phyloP scores from a whole-genome alignment of 2,888 invertebrate genomes.

The Ectropis crepuscularia region DNA sequence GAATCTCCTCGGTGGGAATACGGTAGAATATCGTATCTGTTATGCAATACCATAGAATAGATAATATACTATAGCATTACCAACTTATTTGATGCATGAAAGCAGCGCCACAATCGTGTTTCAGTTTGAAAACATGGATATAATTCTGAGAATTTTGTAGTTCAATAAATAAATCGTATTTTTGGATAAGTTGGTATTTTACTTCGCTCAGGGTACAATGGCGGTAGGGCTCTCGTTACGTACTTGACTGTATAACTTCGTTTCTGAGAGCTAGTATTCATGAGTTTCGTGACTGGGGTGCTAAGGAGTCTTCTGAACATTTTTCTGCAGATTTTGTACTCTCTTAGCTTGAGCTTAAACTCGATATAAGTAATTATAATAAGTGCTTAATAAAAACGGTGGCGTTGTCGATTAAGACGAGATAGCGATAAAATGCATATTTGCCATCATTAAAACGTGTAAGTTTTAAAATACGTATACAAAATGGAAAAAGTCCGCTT shows the following conservation, averaged over 20 bases:
- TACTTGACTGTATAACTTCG: constrained; percentile 84
- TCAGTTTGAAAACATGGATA: background rate
- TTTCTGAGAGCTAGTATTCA: constrained; percentile 68
- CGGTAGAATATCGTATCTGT: background rate
- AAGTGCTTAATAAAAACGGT: no score
- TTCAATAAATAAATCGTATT: background rate
- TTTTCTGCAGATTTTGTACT: background rate
- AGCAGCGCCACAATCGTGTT: background rate
- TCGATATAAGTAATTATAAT: no score
- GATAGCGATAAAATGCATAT: no score
- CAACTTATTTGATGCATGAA: background rate
- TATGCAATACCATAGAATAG: background rate
- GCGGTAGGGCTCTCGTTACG: constrained; percentile 77
- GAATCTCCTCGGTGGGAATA: constrained; percentile 8
- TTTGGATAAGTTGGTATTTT: background rate
- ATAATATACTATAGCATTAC: background rate
- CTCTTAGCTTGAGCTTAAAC: no score
- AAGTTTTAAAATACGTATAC: no score
- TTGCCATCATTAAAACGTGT: no score
- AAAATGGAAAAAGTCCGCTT: no score
- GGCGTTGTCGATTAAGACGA: no score
- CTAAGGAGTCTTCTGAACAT: constrained; percentile 41
- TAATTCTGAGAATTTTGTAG: background rate
- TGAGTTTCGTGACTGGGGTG: constrained; percentile 44
- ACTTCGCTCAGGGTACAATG: constrained; percentile 56